Percentiles rank a stretch among this genome's conserved stretches.
Evolutionary conservation across 2,888 invertebrate genomes (phyloP).

Genomic region (Cepaea hortensis): DNA sequence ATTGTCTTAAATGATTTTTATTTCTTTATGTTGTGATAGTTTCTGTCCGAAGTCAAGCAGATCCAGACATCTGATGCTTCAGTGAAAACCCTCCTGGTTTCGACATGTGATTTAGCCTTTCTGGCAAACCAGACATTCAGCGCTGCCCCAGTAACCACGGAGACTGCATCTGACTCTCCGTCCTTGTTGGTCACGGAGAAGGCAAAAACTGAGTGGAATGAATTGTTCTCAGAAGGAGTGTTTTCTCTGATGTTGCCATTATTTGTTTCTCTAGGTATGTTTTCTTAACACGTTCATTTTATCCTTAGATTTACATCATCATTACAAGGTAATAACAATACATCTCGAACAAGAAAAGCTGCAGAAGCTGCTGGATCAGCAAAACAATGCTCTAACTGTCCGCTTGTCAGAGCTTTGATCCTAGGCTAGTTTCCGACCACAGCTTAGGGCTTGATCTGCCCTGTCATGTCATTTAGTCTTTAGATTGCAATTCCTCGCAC

Average conservation of each 20-base stretch:
- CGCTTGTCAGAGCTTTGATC: too few species aligned
- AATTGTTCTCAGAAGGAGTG: conserved; percentile 84
- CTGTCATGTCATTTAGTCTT: too few species aligned
- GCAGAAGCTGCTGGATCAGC: too few species aligned
- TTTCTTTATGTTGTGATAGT: neutral
- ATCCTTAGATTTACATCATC: too few species aligned
- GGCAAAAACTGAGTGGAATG: conserved; percentile 83
- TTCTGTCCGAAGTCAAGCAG: conserved; percentile 15
- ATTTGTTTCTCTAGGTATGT: conserved; percentile 75
- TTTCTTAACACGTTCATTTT: neutral
- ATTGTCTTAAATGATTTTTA: too few species aligned
- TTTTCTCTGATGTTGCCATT: conserved; percentile 79
- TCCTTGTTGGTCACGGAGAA: conserved; percentile 29
- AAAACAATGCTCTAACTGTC: too few species aligned
- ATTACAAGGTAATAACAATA: too few species aligned
- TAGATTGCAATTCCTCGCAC: too few species aligned
- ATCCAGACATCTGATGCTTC: conserved; percentile 11
- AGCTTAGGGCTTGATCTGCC: too few species aligned
- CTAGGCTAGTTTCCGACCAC: too few species aligned
- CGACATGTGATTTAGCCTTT: conserved; percentile 25
- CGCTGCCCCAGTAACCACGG: conserved; percentile 8
- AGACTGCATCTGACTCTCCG: neutral
- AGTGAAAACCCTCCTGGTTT: conserved; percentile 15
- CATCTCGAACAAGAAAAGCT: too few species aligned
- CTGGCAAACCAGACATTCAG: conserved; percentile 36